Base-by-base conservation (phyloP, 2,113 vertebrate genomes). In the Romanogobio albipinnatus region DNA sequence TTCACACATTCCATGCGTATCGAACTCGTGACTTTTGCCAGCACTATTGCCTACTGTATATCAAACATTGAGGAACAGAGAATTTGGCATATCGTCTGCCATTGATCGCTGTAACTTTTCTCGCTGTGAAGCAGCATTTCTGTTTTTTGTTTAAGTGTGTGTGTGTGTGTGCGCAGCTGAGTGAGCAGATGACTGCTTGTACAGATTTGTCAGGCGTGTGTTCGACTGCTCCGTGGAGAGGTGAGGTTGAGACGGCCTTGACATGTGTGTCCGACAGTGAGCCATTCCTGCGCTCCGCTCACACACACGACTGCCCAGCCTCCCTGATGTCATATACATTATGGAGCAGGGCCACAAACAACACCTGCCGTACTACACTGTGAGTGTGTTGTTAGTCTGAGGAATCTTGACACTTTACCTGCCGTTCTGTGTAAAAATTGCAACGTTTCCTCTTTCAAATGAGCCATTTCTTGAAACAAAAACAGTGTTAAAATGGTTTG, bases 201-300 rank as follows among this genome's bases (percentile, higher is more conserved):
- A 91, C 90, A 91, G 84, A 93, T 94, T 93, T 94, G 92, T 94
- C 86, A 89, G 90, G 79, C 84, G 76, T 85, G 87, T 87, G 62
- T 89, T 88, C 83, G 74, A 85, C 85, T 87, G 86, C 89, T 91
- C 91, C 74, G 15, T 29, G 82, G 91, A 92, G 91, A 90, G 89
- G 88, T 83, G 62, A 68, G 75, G 86, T 88, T 88, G 90, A 91
- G 90, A 89, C 89, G 88, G 82, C 8, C 56, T 87, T 92, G 93
- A 94, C 94, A 93, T 93, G 92, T 68, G 79, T 93, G 94, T 93
- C 91, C 88, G 62, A 93, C 94, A 92, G 91, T 75, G 87, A 83
- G 92, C 88, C 92, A 90, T 62, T 87, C 90, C 89, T 89, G 88
- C 88, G 91, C 91, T 89, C 88, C 89, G 85, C 87, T 90, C 91